Conservation (phyloP, 2,113 vertebrate genomes). For the Ptilorrhoa leucosticta region DNA sequence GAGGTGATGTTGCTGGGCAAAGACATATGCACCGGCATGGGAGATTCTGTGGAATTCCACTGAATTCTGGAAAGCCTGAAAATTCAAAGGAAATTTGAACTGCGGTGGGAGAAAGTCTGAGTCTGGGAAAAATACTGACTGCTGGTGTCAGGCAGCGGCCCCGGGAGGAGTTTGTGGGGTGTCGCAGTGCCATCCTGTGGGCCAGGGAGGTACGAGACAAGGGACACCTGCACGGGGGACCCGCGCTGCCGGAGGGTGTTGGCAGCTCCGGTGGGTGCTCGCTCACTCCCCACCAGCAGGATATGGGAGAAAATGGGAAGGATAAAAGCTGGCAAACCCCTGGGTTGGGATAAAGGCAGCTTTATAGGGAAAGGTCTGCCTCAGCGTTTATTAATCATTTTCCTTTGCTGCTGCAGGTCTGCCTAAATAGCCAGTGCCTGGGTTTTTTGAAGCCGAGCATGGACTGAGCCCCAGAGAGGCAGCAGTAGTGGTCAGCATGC, state of each 20-base stretch:
- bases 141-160: neutral
- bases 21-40: neutral
- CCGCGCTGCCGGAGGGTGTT: fast-evolving
- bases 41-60: neutral
- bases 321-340: neutral
- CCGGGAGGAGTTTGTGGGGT: neutral
- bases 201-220: neutral
- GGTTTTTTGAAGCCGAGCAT: neutral
- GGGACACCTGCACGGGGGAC: too few relatives aligned
- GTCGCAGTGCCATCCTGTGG: constrained; percentile 21
- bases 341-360: neutral
- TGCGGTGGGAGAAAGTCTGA: neutral
- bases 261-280: neutral
- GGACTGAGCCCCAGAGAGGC: neutral
- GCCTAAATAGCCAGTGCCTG: neutral
- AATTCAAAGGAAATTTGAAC: neutral
- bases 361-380: neutral
- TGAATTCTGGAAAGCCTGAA: neutral
- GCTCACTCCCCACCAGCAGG: too few relatives aligned
- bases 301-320: neutral
- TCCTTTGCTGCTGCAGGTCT: neutral
- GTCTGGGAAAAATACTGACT: fast-evolving
- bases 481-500: neutral
- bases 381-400: neutral
- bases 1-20: neutral